A percentile compares a stretch with the other conserved stretches of the same genome.
Conservation (phyloP, 2,888 invertebrate species). For the Acanthococcus lagerstroemiae region DNA sequence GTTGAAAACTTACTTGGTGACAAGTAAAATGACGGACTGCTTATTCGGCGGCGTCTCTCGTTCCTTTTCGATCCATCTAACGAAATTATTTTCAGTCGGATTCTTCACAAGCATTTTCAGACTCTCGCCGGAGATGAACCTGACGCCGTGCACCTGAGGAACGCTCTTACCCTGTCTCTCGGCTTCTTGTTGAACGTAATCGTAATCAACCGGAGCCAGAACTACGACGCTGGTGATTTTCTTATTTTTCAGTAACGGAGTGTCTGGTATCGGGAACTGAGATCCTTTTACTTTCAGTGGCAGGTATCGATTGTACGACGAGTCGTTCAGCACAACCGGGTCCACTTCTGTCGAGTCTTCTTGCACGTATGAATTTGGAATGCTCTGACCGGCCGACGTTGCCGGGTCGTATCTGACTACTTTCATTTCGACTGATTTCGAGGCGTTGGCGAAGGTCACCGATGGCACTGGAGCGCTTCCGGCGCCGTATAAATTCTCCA, state of each 20-base stretch:
- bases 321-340: slow-evolving; percentile 58
- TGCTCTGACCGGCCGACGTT: slow-evolving; percentile 58
- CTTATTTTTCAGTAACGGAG: slow-evolving; percentile 60
- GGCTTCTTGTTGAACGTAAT: slow-evolving; percentile 43
- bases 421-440: slow-evolving; percentile 51
- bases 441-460: slow-evolving; percentile 49
- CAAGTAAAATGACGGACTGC: slow-evolving; percentile 71
- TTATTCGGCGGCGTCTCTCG: slow-evolving; percentile 60
- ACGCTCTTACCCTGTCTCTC: slow-evolving; percentile 45
- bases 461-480: slow-evolving; percentile 64
- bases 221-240: slow-evolving; percentile 77
- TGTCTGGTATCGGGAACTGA: slow-evolving; percentile 73
- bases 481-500: slow-evolving; percentile 77
- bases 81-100: slow-evolving; percentile 66
- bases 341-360: slow-evolving; percentile 58
- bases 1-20: slow-evolving; percentile 58
- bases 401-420: slow-evolving; percentile 71
- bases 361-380: slow-evolving; percentile 61
- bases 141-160: slow-evolving; percentile 56
- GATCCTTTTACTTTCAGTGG: slow-evolving; percentile 76
- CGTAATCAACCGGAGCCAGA: slow-evolving; percentile 69
- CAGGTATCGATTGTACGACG: slow-evolving; percentile 70
- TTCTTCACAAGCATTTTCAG: slow-evolving; percentile 64
- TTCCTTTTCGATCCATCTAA: slow-evolving; percentile 68
- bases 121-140: slow-evolving; percentile 62